Base-by-base conservation (phyloP, 2,888 invertebrate genomes). In the Phengaris arion region DNA sequence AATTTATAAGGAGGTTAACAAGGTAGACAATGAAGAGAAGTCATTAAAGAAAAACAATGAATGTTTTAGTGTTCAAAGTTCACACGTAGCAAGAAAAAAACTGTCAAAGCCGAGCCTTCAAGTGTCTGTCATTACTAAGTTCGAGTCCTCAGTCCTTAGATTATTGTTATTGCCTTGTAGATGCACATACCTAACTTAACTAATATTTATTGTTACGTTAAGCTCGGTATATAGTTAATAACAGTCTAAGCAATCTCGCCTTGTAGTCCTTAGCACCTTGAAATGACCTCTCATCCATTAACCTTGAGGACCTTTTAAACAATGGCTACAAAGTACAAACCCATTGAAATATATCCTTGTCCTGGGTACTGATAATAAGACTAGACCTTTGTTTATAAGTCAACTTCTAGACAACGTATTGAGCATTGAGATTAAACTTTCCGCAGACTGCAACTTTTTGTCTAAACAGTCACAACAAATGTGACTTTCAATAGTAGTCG, bases 1-100 rank as follows among this genome's bases (percentile, higher is more conserved):
- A 15, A 10, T 10, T 59, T 15, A 2, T 15, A 22, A 59, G 22
- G 22, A 59, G 59, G 59, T 59, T 59, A 59, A 59, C 22, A 22
- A 59, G 22, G 59, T 22, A 35, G 35, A 54, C 52, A 54, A 54
- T 72, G 52, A 48, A n/a, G 68, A 8, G 72, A 72, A 72, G 54
- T 9, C 72, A 54, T 72, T 72, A 52, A 72, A 72, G 52, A 72
- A 51, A 52, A 72, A 72, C 72, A 72, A 72, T 72, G 35, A 54
- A 52, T 4, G 22, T 72, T 72, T 54, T 72, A 54, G 52, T 54
- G 54, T 54, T 52, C 72, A 72, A 72, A 72, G 54, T 72, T 72
- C 72, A 72, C 72, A 72, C 72, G 72, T 70, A 15, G 10, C 35
- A 35, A 35, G 22, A 54, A 54, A 51, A 72, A 54, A 72, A 72